Evolutionary conservation across 2,797 vertebrate species (phyloP), one percentile per base, ranked within the genome.

Genomic region (Catamblyrhynchus diadema): DNA sequence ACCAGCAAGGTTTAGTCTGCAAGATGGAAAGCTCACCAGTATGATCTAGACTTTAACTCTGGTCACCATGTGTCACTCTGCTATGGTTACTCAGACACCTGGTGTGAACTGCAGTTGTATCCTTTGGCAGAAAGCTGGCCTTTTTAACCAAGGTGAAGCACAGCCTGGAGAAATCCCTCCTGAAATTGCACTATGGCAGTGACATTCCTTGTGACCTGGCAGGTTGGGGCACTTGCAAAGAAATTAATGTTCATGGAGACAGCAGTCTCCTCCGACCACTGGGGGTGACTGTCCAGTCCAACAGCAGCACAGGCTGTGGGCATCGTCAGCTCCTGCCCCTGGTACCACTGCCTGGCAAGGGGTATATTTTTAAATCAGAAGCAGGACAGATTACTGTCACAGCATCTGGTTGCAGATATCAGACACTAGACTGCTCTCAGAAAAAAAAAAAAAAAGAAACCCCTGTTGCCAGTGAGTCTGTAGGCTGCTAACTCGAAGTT

Each of bases 331-430:
- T 88, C 53, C 47, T 70, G 48, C 18, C n/a, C 32, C 22, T 1
- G 0, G 33, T 62, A 51, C 64, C 42, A 16, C 13, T 9, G 37
- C 10, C 5, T 65, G 53, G 39, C 39, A 81, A 84, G n/a, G 4
- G 17, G 33, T 35, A 7, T 48, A 65, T 74, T 81, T 92, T 92
- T 8, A 45, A 90, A 50, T 57, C 37, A 93, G 70, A 79, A 84
- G 22, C 22, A 45, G 17, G 45, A 70, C n/a, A 39, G 45, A 65
- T 48, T 91, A 67, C 57, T 57, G 66, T 67, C 62, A 83, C 47
- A 39, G 44, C 48, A 54, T 19, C 65, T 32, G 3, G 54, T 14
- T 30, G 35, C 61, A 71, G 41, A 23, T 82, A 73, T 54, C 17
- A 70, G 66, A 72, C 27, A 62, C 12, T 33, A 84, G 53, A 50